These are phyloP conservation scores for Drosophila kokeensis DNA, from an alignment of 2,888 invertebrate genomes.

Conservation along the genomic window DNA sequence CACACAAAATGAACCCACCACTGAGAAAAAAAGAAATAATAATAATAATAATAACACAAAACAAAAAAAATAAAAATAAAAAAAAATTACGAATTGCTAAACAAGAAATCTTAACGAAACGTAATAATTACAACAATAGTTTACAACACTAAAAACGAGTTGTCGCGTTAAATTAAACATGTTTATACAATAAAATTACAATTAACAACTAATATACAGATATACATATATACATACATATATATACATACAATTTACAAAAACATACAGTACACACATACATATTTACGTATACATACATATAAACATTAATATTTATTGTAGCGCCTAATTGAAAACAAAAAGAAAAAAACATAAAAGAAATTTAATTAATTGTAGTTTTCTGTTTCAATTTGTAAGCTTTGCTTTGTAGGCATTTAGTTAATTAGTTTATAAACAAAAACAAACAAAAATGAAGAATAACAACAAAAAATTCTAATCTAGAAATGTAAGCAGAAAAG, in stretches of 20 bases:
- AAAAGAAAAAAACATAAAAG: slow-evolving; percentile 9
- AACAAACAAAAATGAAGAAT: slow-evolving; percentile 2
- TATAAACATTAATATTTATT: slow-evolving; percentile 69
- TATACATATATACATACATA: slow-evolving; percentile 27
- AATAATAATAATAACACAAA: slow-evolving; percentile 13
- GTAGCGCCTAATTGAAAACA: slow-evolving; percentile 61
- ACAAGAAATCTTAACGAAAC: slow-evolving; percentile 51
- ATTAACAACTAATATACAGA: slow-evolving; percentile 31
- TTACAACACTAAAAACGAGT: slow-evolving; percentile 45
- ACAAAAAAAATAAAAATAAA: slow-evolving; percentile 13
- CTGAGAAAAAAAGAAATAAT: slow-evolving; percentile 45
- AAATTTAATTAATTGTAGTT: slow-evolving; percentile 55
- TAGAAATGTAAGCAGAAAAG: slow-evolving; percentile 51
- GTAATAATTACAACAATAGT: slow-evolving; percentile 45
- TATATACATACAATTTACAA: slow-evolving; percentile 16
- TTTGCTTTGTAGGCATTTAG: slow-evolving; percentile 79
- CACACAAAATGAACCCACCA: slow-evolving; percentile 78
- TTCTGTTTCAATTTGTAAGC: slow-evolving; percentile 71
- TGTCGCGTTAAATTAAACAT: slow-evolving; percentile 64
- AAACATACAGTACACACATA: slow-evolving; percentile 10
- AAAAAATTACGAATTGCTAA: slow-evolving; percentile 44
- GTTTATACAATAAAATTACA: slow-evolving; percentile 52
- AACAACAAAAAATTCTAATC: slow-evolving; percentile 31
- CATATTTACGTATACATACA: slow-evolving; percentile 31
- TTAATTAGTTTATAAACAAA: slow-evolving; percentile 59